Conservation (phyloP, 2,888 invertebrate genomes). For the Serrognathus titanus region DNA sequence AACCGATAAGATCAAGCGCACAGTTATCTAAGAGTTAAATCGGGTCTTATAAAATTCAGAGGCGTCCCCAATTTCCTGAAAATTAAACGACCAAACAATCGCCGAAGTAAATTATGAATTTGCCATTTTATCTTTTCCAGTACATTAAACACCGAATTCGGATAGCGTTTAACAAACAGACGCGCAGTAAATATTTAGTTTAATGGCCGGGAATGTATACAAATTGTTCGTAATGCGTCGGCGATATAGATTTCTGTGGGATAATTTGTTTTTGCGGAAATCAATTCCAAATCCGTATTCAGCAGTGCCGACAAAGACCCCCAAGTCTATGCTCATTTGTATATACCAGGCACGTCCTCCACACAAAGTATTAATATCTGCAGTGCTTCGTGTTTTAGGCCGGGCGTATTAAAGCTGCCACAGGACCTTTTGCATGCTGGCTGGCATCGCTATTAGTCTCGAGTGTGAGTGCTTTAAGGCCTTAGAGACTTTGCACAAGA, state of each 20-base stretch:
- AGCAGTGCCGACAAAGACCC: neutral
- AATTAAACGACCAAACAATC: constrained; percentile 9
- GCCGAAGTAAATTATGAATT: constrained; percentile 12
- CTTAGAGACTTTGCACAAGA: constrained; percentile 12
- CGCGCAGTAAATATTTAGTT: constrained; percentile 8
- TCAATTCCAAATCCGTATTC: neutral
- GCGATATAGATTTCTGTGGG: neutral
- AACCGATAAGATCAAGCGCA: no score
- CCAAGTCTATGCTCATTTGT: constrained; percentile 6
- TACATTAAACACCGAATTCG: constrained; percentile 11
- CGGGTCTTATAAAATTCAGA: no score
- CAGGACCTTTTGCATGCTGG: neutral
- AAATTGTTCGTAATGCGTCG: constrained; percentile 10
- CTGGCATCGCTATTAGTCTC: neutral
- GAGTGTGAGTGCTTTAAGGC: constrained; percentile 8
- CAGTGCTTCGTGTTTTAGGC: neutral
- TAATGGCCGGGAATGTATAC: constrained; percentile 9
- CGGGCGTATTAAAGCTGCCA: constrained; percentile 1
- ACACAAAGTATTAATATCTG: constrained; percentile 10
- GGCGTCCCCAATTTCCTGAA: constrained; percentile 1
- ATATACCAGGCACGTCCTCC: constrained; percentile 5
- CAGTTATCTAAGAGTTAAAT: no score
- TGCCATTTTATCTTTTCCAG: constrained; percentile 12
- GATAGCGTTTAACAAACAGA: neutral
- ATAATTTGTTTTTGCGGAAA: neutral